Percentiles rank a stretch among this genome's conserved stretches.
Conservation (phyloP, 2,797 vertebrate genomes). For the Protonibea diacanthus region DNA sequence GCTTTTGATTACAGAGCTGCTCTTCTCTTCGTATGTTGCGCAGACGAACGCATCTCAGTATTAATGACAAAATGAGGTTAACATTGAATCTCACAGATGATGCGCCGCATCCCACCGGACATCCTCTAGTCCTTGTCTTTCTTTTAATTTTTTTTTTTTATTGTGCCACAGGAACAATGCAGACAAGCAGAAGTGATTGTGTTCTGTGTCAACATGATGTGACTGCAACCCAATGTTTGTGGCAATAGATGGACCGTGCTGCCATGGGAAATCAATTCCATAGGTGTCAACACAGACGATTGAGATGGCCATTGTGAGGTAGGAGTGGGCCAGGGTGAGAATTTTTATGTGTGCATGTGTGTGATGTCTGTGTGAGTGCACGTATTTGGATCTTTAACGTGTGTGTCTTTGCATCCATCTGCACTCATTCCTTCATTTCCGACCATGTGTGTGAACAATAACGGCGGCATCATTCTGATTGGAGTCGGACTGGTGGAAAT, state of each 20-base stretch:
- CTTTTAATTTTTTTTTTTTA: slow-evolving; percentile 49
- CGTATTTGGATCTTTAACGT: slow-evolving; percentile 14
- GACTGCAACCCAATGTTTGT: slow-evolving; percentile 82
- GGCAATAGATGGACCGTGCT: slow-evolving; percentile 77
- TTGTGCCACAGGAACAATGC: slow-evolving; percentile 74
- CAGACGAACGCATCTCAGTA: slow-evolving; percentile 59
- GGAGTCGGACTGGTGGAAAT: slow-evolving; percentile 22
- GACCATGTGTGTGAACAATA: background rate
- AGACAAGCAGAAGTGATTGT: slow-evolving; percentile 82
- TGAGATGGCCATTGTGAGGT: slow-evolving; percentile 68
- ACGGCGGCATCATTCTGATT: background rate
- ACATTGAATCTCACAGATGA: slow-evolving; percentile 78
- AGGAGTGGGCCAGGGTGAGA: slow-evolving; percentile 35
- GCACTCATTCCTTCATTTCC: slow-evolving; percentile 1
- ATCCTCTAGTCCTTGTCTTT: slow-evolving; percentile 69
- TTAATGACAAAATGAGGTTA: slow-evolving; percentile 83
- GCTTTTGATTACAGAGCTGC: slow-evolving; percentile 75
- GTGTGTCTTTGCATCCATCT: slow-evolving; percentile 15
- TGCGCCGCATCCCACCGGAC: slow-evolving; percentile 70
- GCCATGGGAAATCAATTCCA: slow-evolving; percentile 86
- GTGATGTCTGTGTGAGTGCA: background rate
- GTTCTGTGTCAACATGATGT: slow-evolving; percentile 85
- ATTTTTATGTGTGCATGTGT: slow-evolving; percentile 19
- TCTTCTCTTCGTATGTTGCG: slow-evolving; percentile 58
- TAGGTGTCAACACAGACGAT: slow-evolving; percentile 80